Base-by-base conservation (phyloP, 2,888 invertebrate genomes). In the Criorhina ranunculi region DNA sequence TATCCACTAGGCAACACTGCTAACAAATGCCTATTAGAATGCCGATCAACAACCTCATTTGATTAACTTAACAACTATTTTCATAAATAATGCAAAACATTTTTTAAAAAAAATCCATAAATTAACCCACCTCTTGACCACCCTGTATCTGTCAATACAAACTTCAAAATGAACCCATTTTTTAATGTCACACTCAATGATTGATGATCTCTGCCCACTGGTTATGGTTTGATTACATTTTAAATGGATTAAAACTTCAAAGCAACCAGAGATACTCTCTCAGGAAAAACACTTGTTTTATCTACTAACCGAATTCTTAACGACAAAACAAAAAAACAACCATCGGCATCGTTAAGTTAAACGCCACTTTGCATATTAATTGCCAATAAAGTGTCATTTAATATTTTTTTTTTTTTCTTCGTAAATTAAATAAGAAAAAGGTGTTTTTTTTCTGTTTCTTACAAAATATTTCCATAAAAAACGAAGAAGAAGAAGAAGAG, bases 331-430 rank as follows among this genome's bases (percentile, higher is more conserved):
- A 44, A 24, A 9, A 49, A 24, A 6, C 7, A 24, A 24, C 4
- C 24, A 24, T 24, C 24, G 5, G 8, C 24, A 29, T 46, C 62
- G 44, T 62, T 62, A 62, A 46, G n/a, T 62, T 46, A 46, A 62
- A 62, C 46, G 35, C 46, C 62, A 46, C 31, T 62, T 62, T 62
- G 46, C 15, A 46, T 46, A 46, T 46, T 62, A 46, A 62, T 62
- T 35, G 12, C 33, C 62, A 17, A 46, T 62, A 62, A 62, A 62
- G 11, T 35, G 62, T 17, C 62, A 46, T 46, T 62, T 33, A 62
- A 46, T 46, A 62, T n/a, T 31, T 19, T 24, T 24, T 24, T 46
- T n/a, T 33, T 7, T 44, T 19, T 46, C n/a, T 19, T 46, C n/a
- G 46, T 7, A 44, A 15, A 42, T 42, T 19, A 59, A 40, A 42